Percentiles rank a stretch among this genome's conserved stretches.
These are phyloP conservation scores for Luperina testacea DNA, from an alignment of 2,888 invertebrate species.

Conservation along the genomic window DNA sequence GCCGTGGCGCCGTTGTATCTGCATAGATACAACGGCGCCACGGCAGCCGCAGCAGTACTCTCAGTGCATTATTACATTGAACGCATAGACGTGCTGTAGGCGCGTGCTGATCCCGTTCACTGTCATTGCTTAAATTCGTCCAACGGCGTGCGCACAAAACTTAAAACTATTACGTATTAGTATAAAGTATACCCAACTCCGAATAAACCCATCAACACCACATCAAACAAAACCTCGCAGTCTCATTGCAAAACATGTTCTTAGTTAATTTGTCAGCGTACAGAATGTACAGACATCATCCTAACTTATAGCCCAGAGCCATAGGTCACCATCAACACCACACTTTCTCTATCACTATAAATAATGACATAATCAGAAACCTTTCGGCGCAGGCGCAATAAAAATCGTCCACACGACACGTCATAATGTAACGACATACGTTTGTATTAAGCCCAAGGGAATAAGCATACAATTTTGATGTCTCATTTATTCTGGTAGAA, in stretches of 20 bases:
- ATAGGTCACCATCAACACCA: slow-evolving; percentile 57
- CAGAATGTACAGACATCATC: slow-evolving; percentile 41
- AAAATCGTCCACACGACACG: slow-evolving; percentile 59
- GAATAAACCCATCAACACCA: background rate
- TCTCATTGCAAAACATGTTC: slow-evolving; percentile 42
- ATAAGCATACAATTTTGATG: slow-evolving; percentile 41
- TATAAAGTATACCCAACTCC: background rate
- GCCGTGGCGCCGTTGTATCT: too few relatives aligned
- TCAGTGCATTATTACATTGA: too few relatives aligned
- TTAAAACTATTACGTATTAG: background rate
- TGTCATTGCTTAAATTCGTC: background rate
- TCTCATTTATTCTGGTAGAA: slow-evolving; percentile 25
- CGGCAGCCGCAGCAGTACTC: too few relatives aligned
- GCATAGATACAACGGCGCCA: too few relatives aligned
- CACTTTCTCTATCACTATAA: slow-evolving; percentile 63
- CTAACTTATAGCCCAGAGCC: slow-evolving; percentile 51
- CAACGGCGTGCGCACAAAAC: too few relatives aligned
- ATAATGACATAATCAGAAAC: slow-evolving; percentile 65
- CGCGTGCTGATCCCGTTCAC: background rate
- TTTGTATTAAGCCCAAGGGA: slow-evolving; percentile 42
- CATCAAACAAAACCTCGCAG: slow-evolving; percentile 26
- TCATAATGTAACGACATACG: slow-evolving; percentile 59
- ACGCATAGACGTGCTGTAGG: too few relatives aligned
- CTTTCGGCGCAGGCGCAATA: slow-evolving; percentile 58
- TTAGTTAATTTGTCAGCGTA: slow-evolving; percentile 52